A percentile compares a stretch with the other conserved stretches of the same genome.
Evolutionary conservation across 2,797 vertebrate species (phyloP).

Genomic region (Mus minutoides): DNA sequence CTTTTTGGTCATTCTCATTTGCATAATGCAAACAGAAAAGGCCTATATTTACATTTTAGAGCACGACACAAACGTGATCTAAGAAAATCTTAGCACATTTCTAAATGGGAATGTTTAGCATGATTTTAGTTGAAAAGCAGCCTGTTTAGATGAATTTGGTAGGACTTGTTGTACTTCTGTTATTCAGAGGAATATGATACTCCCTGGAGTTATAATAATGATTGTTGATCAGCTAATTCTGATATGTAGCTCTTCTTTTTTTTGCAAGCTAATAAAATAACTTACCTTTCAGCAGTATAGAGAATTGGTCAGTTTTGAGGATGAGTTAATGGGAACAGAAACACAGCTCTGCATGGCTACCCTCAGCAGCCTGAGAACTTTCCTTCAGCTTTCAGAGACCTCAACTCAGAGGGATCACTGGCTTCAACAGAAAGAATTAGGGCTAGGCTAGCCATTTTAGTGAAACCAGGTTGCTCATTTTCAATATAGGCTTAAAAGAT

Average conservation of each 20-base stretch:
- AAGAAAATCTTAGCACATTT: neutral
- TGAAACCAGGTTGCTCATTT: neutral
- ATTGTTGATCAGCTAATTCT: neutral
- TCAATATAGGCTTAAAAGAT: neutral
- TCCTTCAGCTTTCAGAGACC: neutral
- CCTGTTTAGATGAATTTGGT: neutral
- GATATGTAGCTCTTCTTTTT: neutral
- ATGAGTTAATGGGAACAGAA: neutral
- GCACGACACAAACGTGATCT: neutral
- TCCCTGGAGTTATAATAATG: neutral
- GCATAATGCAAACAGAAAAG: neutral
- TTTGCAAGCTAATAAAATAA: neutral
- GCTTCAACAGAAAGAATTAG: neutral
- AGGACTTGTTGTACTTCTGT: neutral
- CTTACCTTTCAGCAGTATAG: neutral
- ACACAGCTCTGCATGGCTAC: neutral
- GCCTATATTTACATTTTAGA: neutral
- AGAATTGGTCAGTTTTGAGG: neutral
- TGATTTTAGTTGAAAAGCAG: neutral
- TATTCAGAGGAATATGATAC: neutral
- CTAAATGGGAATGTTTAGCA: neutral
- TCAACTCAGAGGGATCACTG: neutral
- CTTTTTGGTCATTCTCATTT: neutral
- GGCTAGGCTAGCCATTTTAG: neutral
- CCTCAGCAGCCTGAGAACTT: neutral